A percentile compares a stretch with the other conserved stretches of the same genome.
Conservation (phyloP, 2,888 invertebrate genomes). For the Cheilosia variabilis region DNA sequence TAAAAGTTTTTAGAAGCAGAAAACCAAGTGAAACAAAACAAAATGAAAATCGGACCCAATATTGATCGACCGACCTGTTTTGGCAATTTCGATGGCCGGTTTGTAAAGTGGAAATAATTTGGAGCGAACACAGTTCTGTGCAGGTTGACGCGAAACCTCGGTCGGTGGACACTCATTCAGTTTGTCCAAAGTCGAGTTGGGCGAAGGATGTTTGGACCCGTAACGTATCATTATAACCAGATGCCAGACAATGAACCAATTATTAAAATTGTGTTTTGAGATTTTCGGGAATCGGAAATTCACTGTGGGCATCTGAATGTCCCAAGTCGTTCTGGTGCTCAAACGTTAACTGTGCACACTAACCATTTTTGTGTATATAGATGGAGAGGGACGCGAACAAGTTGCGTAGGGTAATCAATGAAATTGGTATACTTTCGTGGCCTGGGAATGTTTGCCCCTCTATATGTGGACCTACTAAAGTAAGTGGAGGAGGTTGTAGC, state of each 20-base stretch:
- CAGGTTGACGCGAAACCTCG: slow-evolving; percentile 29
- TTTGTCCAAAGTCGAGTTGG: slow-evolving; percentile 30
- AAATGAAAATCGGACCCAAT: slow-evolving; percentile 39
- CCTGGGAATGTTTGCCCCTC: slow-evolving; percentile 26
- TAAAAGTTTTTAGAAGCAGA: slow-evolving; percentile 21
- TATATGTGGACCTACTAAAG: slow-evolving; percentile 11
- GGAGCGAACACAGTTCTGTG: slow-evolving; percentile 21
- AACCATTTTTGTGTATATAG: slow-evolving; percentile 35
- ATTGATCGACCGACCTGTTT: slow-evolving; percentile 45
- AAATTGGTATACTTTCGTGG: slow-evolving; percentile 44
- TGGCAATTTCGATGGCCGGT: slow-evolving; percentile 38
- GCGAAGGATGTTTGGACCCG: slow-evolving; percentile 53
- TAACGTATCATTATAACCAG: slow-evolving; percentile 76
- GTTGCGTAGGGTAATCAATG: slow-evolving; percentile 52
- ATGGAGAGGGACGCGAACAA: not conserved
- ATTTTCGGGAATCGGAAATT: slow-evolving; percentile 66
- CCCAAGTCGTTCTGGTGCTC: slow-evolving; percentile 27
- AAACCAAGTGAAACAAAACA: not conserved
- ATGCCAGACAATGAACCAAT: slow-evolving; percentile 80
- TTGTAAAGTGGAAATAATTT: slow-evolving; percentile 54
- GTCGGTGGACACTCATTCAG: slow-evolving; percentile 60
- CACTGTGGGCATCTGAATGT: slow-evolving; percentile 22
- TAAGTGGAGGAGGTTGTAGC: slow-evolving; percentile 10
- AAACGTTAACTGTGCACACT: slow-evolving; percentile 42
- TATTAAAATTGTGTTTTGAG: slow-evolving; percentile 82